Percentiles rank a stretch among this genome's conserved stretches.
phyloP scores from a whole-genome alignment of 2,797 vertebrate species.

The Melanotaenia boesemani region DNA sequence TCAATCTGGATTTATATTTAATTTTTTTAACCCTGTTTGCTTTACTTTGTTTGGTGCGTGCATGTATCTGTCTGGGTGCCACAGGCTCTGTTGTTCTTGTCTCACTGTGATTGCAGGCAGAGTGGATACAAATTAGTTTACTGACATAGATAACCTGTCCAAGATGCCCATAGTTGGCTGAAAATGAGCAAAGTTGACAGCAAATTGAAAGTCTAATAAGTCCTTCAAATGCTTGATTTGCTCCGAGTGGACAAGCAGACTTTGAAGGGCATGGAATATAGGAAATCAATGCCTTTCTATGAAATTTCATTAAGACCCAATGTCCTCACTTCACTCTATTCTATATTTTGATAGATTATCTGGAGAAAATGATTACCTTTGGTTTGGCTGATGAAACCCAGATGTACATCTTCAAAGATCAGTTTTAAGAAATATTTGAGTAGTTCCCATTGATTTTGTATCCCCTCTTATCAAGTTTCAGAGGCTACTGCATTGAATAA shows the following conservation, averaged over 20 bases:
- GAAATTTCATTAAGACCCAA: constrained; percentile 94
- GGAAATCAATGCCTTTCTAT: constrained; percentile 96
- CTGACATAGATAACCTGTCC: constrained; percentile 92
- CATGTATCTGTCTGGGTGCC: constrained; percentile 50
- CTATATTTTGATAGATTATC: constrained; percentile 97
- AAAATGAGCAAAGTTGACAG: constrained; percentile 97
- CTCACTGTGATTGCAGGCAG: constrained; percentile 88
- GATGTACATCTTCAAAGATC: constrained; percentile 85
- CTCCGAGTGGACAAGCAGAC: constrained; percentile 87
- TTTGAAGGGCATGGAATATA: constrained; percentile 92
- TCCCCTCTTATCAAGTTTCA: constrained; percentile 83
- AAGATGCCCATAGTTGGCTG: constrained; percentile 90
- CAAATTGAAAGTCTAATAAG: constrained; percentile 96
- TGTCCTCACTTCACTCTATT: constrained; percentile 90
- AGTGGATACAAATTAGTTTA: constrained; percentile 96
- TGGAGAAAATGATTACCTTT: constrained; percentile 86
- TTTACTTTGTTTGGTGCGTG: constrained; percentile 41
- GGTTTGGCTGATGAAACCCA: constrained; percentile 79
- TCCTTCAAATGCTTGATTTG: constrained; percentile 93
- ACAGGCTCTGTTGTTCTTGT: constrained; percentile 80
- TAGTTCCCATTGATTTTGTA: constrained; percentile 83
- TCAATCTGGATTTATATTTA: constrained; percentile 4
- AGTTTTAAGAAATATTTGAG: constrained; percentile 84
- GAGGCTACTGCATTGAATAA: constrained; percentile 69
- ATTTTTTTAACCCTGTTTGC: constrained; percentile 15